Evolutionary conservation across 2,797 vertebrate genomes (phyloP).

Genomic region (Oryzias dopingdopingensis): DNA sequence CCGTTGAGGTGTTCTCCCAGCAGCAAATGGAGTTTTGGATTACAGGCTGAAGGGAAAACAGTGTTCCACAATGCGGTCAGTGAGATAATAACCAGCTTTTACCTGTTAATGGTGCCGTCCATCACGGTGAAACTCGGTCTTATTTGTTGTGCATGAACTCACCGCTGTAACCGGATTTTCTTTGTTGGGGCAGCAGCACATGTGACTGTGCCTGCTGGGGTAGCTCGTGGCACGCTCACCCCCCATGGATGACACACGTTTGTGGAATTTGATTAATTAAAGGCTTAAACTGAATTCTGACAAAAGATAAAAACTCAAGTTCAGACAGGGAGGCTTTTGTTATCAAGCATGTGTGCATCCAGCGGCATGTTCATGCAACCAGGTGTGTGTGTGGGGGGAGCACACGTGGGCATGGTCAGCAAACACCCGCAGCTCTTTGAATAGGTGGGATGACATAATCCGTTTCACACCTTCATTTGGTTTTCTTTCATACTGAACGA

Average conservation of each 20-base stretch:
- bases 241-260: constrained; percentile 46
- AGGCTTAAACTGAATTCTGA: constrained; percentile 57
- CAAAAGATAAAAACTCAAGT: constrained; percentile 55
- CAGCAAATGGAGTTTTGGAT: constrained; percentile 22
- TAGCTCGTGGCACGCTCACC: constrained; percentile 33
- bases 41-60: constrained; percentile 30
- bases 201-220: constrained; percentile 40
- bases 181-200: too few species aligned
- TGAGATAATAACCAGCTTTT: constrained; percentile 53
- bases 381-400: too few species aligned
- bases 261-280: constrained; percentile 74
- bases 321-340: constrained; percentile 16
- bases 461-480: too few species aligned
- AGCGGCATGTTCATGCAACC: constrained; percentile 24
- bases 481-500: too few species aligned
- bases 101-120: constrained; percentile 48
- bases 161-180: constrained; percentile 1
- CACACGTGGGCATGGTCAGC: too few species aligned
- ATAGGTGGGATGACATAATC: too few species aligned
- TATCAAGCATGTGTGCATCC: constrained; percentile 19
- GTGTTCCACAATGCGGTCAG: constrained; percentile 41
- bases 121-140: constrained; percentile 55
- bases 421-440: too few species aligned
- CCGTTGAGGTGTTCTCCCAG: constrained; percentile 10
- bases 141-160: constrained; percentile 20